These are phyloP conservation scores for Bradypodion pumilum DNA, from an alignment of 2,797 vertebrate species.

Conservation along the genomic window DNA sequence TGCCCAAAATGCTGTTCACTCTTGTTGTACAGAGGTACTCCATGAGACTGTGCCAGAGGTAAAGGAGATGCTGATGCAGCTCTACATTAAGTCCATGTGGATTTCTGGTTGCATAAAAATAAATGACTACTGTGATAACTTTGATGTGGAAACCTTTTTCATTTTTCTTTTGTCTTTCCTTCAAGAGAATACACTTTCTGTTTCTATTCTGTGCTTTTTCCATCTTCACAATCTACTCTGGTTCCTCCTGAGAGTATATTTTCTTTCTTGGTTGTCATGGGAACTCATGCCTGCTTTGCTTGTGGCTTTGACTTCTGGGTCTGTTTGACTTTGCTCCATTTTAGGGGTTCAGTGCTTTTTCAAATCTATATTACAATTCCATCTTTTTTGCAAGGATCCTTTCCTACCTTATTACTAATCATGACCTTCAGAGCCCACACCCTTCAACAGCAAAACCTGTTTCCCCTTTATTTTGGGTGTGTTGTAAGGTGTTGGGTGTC, in stretches of 20 bases:
- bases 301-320: constrained; percentile 18
- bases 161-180: not conserved
- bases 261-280: constrained; percentile 16
- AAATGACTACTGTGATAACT: not conserved
- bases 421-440: not conserved
- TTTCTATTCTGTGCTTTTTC: not conserved
- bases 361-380: not conserved
- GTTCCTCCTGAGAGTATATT: not conserved
- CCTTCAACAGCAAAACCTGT: not conserved
- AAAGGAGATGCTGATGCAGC: not conserved
- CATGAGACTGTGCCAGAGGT: not conserved
- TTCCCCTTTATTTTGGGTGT: not conserved
- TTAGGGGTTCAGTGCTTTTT: constrained; percentile 17
- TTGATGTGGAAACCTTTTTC: not conserved
- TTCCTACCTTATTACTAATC: not conserved
- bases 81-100: not conserved
- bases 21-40: not conserved
- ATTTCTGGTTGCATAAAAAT: not conserved
- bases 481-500: not conserved
- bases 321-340: not conserved
- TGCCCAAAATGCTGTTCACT: not conserved
- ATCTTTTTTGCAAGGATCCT: constrained; percentile 3
- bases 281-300: constrained; percentile 13
- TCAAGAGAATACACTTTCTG: constrained; percentile 1
- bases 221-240: constrained; percentile 8